Conservation (phyloP, 2,888 invertebrate genomes). For the Melanostoma mellinum region DNA sequence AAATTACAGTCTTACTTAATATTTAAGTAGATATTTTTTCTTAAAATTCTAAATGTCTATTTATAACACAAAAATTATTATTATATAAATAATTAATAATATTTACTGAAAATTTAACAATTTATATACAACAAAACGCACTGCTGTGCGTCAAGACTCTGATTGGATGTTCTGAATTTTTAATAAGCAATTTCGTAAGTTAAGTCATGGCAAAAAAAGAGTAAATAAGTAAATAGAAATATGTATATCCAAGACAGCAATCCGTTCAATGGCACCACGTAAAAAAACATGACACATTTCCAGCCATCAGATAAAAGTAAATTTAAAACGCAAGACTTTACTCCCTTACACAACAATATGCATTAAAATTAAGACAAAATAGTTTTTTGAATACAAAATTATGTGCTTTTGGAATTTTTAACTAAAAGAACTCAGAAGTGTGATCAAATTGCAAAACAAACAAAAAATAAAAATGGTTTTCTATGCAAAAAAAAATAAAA, state of each 20-base stretch:
- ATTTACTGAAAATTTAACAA: conserved; percentile 61
- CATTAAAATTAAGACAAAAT: conserved; percentile 43
- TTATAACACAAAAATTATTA: conserved; percentile 66
- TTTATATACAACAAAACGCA: conserved; percentile 59
- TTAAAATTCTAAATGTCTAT: conserved; percentile 70
- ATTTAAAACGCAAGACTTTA: conserved; percentile 36
- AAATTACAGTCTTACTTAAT: conserved; percentile 59
- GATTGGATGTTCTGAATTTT: conserved; percentile 24
- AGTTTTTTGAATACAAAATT: conserved; percentile 47
- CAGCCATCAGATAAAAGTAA: conserved; percentile 33
- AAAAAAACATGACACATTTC: conserved; percentile 40
- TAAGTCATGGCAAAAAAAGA: not conserved
- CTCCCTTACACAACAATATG: conserved; percentile 42
- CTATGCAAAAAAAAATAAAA: conserved; percentile 33
- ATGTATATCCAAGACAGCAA: not conserved
- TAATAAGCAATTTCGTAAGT: conserved; percentile 17
- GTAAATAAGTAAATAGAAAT: not conserved
- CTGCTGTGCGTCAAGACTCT: conserved; percentile 17
- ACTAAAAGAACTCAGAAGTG: conserved; percentile 72
- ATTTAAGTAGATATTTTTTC: conserved; percentile 71
- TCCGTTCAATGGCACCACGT: not conserved
- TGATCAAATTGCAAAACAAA: conserved; percentile 65
- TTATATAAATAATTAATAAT: conserved; percentile 53
- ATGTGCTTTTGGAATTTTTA: conserved; percentile 70
- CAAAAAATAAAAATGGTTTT: conserved; percentile 40